Evolutionary conservation across 2,888 invertebrate species (phyloP), one percentile per base, ranked within the genome.

Genomic region (Dione juno): DNA sequence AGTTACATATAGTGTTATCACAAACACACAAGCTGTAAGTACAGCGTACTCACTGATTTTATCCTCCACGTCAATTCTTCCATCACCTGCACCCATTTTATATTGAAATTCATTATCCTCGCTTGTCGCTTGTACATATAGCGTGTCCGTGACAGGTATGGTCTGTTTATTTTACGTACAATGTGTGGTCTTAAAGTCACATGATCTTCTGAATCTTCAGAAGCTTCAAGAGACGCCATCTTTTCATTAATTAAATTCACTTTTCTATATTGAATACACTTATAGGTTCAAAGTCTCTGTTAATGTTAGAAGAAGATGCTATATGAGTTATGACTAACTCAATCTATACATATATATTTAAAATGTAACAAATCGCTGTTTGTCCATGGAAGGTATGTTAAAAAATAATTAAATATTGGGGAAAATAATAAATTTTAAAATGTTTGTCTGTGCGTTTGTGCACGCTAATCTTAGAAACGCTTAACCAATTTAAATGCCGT

Each of bases 51-150:
- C 79, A 90, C 90, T 76, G 77, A 75, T 40, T 70, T 82, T 11
- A 85, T 48, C 76, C 88, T 90, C 86, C 87, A 88, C 52, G 84
- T 79, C 45, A 92, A 78, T 74, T 91, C 92, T 72, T 89, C 89
- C 66, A 89, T 75, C 48, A 92, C 91, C 75, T 89, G 88, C 43
- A 83, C 86, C 91, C 91, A 91, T 69, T 81, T 83, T 73, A 87
- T 77, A 50, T 85, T 84, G 67, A 78, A 82, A 75, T 88, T 89
- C 61, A 77, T 75, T 61, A 78, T 76, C 9, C 83, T 79, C 0
- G 81, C 80, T 48, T 70, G 73, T 70, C 74, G 66, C 52, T 74
- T 73, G 5, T 74, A 66, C 8, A 21, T n/a, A 11, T 67, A 61
- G 8, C 16, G n/a, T 19, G 67, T n/a, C n/a, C n/a, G n/a, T n/a